Percentiles rank a stretch among this genome's conserved stretches.
Conservation (phyloP, 2,113 vertebrate genomes). For the Eptesicus fuscus region DNA sequence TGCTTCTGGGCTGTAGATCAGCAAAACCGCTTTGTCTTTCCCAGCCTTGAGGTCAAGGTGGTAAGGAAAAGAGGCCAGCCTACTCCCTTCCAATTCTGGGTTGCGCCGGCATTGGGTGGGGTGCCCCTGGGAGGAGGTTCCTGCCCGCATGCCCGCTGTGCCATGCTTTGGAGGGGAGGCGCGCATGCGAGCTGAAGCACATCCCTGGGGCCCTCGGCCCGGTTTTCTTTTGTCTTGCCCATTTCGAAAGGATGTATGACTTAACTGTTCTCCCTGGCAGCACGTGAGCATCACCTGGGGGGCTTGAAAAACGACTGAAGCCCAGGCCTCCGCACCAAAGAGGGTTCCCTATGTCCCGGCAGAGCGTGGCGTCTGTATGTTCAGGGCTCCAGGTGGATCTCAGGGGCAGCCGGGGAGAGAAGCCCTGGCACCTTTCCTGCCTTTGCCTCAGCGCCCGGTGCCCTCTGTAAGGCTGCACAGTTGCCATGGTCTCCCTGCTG, state of each 20-base stretch:
- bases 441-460: not conserved
- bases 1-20: not conserved
- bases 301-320: not conserved
- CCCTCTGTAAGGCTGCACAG: too few relatives aligned
- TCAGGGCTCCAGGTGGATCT: not conserved
- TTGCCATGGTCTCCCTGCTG: not conserved
- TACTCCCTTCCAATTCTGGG: not conserved
- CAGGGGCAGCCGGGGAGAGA: too few relatives aligned
- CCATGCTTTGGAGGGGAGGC: not conserved
- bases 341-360: not conserved
- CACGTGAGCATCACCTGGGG: not conserved
- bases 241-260: not conserved
- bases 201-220: not conserved
- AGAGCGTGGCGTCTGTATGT: not conserved
- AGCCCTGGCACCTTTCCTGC: not conserved
- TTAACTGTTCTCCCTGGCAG: not conserved
- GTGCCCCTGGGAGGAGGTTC: not conserved
- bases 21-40: not conserved
- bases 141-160: not conserved
- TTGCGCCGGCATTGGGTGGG: not conserved
- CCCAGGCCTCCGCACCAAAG: not conserved
- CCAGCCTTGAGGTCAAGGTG: not conserved
- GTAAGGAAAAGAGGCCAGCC: not conserved
- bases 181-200: not conserved
- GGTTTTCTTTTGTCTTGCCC: not conserved